Evolutionary conservation across 2,888 invertebrate genomes (phyloP), one percentile per base, ranked within the genome.

Genomic region (Aquatica leii): DNA sequence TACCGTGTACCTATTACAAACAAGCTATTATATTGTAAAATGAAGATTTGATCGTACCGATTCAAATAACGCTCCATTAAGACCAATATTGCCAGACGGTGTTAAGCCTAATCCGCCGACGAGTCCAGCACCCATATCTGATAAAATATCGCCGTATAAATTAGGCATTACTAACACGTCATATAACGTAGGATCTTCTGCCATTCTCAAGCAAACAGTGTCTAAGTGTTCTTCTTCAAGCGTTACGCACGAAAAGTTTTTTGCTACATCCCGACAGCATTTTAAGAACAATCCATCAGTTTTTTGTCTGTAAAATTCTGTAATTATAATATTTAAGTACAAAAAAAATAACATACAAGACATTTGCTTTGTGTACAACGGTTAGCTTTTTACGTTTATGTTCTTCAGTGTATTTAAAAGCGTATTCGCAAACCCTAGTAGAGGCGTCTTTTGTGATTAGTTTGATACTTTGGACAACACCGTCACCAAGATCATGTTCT

Each of bases 81-180:
- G 87, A 70, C 99, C 99, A 81, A 99, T 98, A 83, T 99, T 99
- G 43, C 98, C 99, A 62, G 97, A 97, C 17, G 99, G 97, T 49
- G 99, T 99, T 64, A 99, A 88, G 35, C 99, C 99, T 21, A 99
- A 87, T 1, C 99, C 99, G 64, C 99, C 99, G 14, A 99, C 94
- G 40, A 99, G 86, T 66, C 99, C 99, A 68, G 99, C 98, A 81
- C 98, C 98, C 90, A 99, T 91, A 85, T 99, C 99, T 55, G 98
- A 98, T 78, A 99, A 87, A 80, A 99, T 99, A 84, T 99, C 99
- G 79, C 99, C 99, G 80, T 99, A 99, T 76, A 99, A 86, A 82
- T 99, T 99, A 15, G 98, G 98, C 98, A 99, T 99, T 55, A 99
- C 98, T 77, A 99, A 86, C 41, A 99, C 98, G 83, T 99, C 99